phyloP scores from a whole-genome alignment of 2,888 invertebrate genomes.

The Apotomis betuletana region DNA sequence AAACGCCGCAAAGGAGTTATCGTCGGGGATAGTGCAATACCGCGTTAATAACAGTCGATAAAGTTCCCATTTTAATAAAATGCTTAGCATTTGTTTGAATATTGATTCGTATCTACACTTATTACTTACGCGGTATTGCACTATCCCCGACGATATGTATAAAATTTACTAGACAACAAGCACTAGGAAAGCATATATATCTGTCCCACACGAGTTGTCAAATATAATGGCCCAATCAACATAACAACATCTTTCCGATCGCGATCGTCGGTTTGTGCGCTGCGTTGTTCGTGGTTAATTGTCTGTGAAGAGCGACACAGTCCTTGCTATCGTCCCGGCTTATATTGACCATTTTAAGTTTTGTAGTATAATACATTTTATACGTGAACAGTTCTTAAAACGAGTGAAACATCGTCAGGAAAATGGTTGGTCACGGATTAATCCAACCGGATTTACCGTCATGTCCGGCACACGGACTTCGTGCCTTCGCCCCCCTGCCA shows the following conservation, averaged over 20 bases:
- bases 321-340: neutral
- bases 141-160: too few species aligned
- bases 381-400: neutral
- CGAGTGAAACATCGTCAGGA: too few species aligned
- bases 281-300: slow-evolving; percentile 20
- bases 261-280: slow-evolving; percentile 9
- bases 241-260: slow-evolving; percentile 9
- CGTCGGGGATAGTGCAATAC: too few species aligned
- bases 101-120: too few species aligned
- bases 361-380: neutral
- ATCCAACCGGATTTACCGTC: too few species aligned
- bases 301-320: slow-evolving; percentile 14
- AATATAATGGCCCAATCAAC: slow-evolving; percentile 26
- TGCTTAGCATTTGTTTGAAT: too few species aligned
- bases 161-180: neutral
- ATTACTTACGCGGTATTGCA: too few species aligned
- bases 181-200: slow-evolving; percentile 4
- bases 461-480: too few species aligned
- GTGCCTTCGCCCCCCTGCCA: too few species aligned
- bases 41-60: too few species aligned
- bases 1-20: neutral
- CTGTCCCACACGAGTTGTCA: slow-evolving; percentile 16
- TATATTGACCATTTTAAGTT: neutral
- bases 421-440: too few species aligned
- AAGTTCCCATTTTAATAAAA: too few species aligned